A percentile compares a stretch with the other conserved stretches of the same genome.
Conservation (phyloP, 1,140 invertebrate species). For the Lepidurus couesii region DNA sequence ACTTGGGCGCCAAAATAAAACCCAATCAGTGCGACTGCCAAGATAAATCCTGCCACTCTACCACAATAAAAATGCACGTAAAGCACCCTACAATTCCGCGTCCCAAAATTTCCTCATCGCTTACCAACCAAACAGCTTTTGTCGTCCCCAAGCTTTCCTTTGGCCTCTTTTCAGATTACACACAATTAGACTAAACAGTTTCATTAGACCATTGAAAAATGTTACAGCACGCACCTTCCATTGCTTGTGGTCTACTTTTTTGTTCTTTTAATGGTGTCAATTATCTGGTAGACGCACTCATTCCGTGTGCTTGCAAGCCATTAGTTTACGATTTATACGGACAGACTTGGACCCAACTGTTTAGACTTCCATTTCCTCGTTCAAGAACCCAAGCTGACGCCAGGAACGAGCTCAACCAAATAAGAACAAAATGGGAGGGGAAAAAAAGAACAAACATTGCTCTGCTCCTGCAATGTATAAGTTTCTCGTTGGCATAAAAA, state of each 20-base stretch:
- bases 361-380: conserved; percentile 19
- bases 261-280: background rate
- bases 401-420: background rate
- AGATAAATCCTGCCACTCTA: conserved; percentile 1
- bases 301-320: background rate
- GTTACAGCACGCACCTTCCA: background rate
- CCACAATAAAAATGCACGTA: background rate
- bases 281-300: background rate
- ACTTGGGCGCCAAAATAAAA: conserved; percentile 19
- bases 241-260: background rate
- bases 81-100: background rate
- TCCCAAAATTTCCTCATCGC: no score
- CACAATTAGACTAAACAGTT: no score
- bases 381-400: background rate
- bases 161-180: no score
- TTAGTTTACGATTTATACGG: background rate
- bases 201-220: background rate
- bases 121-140: no score
- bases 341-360: background rate
- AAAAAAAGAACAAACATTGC: background rate
- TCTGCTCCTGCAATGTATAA: background rate
- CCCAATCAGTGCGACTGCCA: conserved; percentile 8
- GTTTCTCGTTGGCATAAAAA: background rate
- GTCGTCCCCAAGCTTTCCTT: no score
- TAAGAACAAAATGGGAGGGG: background rate